A percentile compares a stretch with the other conserved stretches of the same genome.
These are phyloP conservation scores for Dynastes tityus DNA, from an alignment of 2,888 invertebrate genomes.

Conservation along the genomic window DNA sequence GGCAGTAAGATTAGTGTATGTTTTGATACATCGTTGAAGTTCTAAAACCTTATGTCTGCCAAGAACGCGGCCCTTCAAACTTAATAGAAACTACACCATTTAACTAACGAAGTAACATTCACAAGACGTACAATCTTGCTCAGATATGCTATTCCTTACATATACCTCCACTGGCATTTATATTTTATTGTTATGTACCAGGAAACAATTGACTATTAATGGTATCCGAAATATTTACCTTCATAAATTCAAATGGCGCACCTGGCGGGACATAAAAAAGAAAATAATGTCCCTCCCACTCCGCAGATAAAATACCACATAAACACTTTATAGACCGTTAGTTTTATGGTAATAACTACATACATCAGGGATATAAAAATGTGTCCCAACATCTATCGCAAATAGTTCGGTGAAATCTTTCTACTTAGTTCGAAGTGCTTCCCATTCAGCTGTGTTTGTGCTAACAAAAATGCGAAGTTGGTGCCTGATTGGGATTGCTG, in stretches of 20 bases:
- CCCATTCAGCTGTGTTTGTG: background rate
- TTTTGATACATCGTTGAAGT: constrained; percentile 15
- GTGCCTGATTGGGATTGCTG: too few species aligned
- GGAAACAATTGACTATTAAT: constrained; percentile 17
- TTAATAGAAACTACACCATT: too few species aligned
- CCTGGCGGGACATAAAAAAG: constrained; percentile 6
- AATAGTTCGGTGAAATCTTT: constrained; percentile 23
- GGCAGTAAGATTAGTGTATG: background rate
- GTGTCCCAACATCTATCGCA: constrained; percentile 5
- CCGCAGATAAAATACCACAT: constrained; percentile 21
- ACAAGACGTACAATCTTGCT: background rate
- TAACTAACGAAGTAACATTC: background rate
- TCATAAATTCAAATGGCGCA: constrained; percentile 31
- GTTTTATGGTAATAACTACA: constrained; percentile 34
- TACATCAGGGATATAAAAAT: constrained; percentile 38
- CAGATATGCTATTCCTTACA: background rate
- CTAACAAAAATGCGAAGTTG: too few species aligned
- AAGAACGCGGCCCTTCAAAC: too few species aligned
- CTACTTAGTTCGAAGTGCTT: background rate
- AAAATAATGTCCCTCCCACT: constrained; percentile 22
- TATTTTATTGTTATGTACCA: constrained; percentile 4
- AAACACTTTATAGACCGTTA: constrained; percentile 36
- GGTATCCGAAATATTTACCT: constrained; percentile 10
- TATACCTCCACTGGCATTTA: background rate
- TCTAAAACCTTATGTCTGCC: too few species aligned